Evolutionary conservation across 2,888 invertebrate species (phyloP).

Genomic region (Cataglyphis albicans): DNA sequence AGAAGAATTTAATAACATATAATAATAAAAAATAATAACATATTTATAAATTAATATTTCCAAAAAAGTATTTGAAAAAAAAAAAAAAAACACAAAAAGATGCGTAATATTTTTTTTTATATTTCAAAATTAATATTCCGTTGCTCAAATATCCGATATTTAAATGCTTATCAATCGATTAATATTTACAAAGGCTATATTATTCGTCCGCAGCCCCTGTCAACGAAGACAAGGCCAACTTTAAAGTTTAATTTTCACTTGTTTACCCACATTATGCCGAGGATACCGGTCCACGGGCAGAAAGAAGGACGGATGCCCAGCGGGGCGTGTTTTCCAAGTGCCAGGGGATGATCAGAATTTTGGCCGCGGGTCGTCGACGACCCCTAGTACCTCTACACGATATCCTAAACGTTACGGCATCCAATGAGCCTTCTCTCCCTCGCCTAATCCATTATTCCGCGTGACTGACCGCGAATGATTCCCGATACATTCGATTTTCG

Average conservation of each 20-base stretch:
- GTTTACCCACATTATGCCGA: conserved; percentile 60
- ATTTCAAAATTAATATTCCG: background rate
- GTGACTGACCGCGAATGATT: conserved; percentile 71
- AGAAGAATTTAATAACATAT: too few relatives aligned
- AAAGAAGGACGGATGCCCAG: conserved; percentile 1
- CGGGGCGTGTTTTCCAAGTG: conserved; percentile 49
- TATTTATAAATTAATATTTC: too few relatives aligned
- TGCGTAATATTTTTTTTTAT: background rate
- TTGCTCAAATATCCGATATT: background rate
- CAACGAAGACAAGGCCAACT: conserved; percentile 48
- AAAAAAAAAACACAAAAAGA: background rate
- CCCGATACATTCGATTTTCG: conserved; percentile 71
- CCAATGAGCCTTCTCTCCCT: conserved; percentile 52
- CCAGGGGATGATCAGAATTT: conserved; percentile 66
- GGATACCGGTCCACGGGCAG: conserved; percentile 53
- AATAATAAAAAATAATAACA: too few relatives aligned
- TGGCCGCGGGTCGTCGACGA: conserved; percentile 30
- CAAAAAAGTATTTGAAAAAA: background rate
- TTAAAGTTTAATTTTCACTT: conserved; percentile 71
- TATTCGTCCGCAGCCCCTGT: background rate
- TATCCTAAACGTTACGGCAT: conserved; percentile 46
- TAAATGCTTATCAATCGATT: background rate
- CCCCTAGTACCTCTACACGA: background rate
- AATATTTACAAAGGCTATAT: background rate
- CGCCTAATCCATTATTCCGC: conserved; percentile 74